These are phyloP conservation scores for Rhinichthys klamathensis DNA, from an alignment of 2,113 vertebrate genomes.

Conservation along the genomic window DNA sequence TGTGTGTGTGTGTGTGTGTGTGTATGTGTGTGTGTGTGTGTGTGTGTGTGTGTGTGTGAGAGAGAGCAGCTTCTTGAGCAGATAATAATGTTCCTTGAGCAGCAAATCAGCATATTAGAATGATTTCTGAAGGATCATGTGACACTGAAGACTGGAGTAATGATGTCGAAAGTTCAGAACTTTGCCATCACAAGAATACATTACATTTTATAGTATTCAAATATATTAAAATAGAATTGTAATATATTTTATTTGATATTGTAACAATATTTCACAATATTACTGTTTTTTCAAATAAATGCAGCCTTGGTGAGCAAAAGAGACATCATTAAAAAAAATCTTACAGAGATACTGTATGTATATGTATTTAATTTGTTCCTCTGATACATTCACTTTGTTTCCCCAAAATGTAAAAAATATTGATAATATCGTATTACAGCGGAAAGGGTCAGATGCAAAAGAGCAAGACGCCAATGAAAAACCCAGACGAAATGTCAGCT, in stretches of 20 bases:
- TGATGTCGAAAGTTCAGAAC: too few species aligned
- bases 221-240: too few species aligned
- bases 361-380: too few species aligned
- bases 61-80: too few species aligned
- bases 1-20: not conserved
- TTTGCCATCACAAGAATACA: too few species aligned
- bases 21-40: not conserved
- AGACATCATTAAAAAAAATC: not conserved
- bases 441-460: slow-evolving; percentile 80
- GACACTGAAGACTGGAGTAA: too few species aligned
- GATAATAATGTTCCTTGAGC: not conserved
- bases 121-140: not conserved
- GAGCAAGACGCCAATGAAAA: slow-evolving; percentile 80
- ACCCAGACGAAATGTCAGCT: slow-evolving; percentile 81
- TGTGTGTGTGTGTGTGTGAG: too few species aligned
- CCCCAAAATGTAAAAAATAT: not conserved
- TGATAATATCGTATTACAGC: slow-evolving; percentile 56
- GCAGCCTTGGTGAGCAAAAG: not conserved
- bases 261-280: too few species aligned
- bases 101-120: not conserved
- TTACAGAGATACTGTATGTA: too few species aligned
- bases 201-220: too few species aligned
- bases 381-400: not conserved
- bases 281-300: not conserved
- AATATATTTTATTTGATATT: too few species aligned